These are phyloP conservation scores for Leptura quadrifasciata DNA, from an alignment of 2,888 invertebrate species.

Conservation along the genomic window DNA sequence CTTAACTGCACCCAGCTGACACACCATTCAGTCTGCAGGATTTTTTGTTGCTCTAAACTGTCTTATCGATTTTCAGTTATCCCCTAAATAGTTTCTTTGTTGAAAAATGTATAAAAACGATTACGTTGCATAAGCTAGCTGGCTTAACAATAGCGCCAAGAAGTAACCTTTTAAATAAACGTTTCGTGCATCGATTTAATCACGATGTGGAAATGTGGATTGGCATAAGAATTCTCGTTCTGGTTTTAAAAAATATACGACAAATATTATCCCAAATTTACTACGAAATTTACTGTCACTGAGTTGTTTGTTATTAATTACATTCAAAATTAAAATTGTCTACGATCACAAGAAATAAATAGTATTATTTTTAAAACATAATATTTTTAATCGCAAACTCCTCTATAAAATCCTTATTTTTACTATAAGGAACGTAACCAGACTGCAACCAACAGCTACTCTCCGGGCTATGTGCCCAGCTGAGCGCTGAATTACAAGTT, in stretches of 20 bases:
- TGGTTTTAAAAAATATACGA: neutral
- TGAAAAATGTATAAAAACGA: constrained; percentile 54
- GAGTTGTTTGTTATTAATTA: too few relatives aligned
- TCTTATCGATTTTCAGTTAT: constrained; percentile 61
- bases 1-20: constrained; percentile 47
- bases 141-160: constrained; percentile 33
- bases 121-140: constrained; percentile 51
- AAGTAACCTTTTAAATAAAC: constrained; percentile 37
- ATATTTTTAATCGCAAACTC: too few relatives aligned
- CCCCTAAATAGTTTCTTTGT: constrained; percentile 61
- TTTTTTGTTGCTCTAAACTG: constrained; percentile 47
- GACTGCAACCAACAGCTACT: too few relatives aligned
- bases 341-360: too few relatives aligned
- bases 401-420: too few relatives aligned
- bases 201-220: constrained; percentile 10
- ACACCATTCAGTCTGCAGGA: constrained; percentile 41
- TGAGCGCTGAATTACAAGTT: too few relatives aligned
- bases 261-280: too few relatives aligned
- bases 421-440: too few relatives aligned
- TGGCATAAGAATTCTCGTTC: neutral
- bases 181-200: constrained; percentile 32
- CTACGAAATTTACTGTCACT: too few relatives aligned
- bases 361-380: too few relatives aligned
- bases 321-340: too few relatives aligned
- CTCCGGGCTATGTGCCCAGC: too few relatives aligned